phyloP scores from a whole-genome alignment of 2,888 invertebrate genomes.

The Platycheirus albimanus region DNA sequence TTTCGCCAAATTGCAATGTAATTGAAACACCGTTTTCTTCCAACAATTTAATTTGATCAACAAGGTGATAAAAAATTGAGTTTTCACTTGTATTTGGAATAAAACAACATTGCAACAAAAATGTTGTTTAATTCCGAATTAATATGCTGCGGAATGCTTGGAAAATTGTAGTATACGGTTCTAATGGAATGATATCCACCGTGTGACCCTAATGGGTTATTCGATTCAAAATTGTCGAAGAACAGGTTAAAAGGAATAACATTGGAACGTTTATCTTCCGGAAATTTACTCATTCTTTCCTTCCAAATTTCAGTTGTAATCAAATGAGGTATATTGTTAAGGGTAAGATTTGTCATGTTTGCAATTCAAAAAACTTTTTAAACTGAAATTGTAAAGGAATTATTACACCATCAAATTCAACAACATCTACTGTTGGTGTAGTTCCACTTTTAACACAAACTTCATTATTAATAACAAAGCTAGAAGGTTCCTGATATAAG shows the following conservation, averaged over 20 bases:
- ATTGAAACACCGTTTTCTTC: constrained; percentile 16
- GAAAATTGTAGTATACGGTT: constrained; percentile 24
- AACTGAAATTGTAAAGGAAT: constrained; percentile 2
- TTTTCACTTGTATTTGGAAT: constrained; percentile 30
- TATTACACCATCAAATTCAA: constrained; percentile 10
- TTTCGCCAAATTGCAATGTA: constrained; percentile 6
- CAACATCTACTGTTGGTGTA: constrained; percentile 1
- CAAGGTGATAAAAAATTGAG: constrained; percentile 12
- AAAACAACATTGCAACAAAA: constrained; percentile 38
- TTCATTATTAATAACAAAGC: constrained; percentile 5
- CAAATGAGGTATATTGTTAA: constrained; percentile 12
- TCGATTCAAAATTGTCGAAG: constrained; percentile 25
- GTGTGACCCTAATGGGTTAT: constrained; percentile 33
- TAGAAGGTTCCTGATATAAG: neutral
- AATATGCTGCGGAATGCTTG: constrained; percentile 16
- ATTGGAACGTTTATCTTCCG: neutral
- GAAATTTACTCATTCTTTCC: constrained; percentile 16
- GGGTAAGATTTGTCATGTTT: neutral
- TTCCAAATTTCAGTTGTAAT: constrained; percentile 23
- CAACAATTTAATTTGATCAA: constrained; percentile 2
- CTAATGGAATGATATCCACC: constrained; percentile 21
- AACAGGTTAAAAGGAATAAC: constrained; percentile 21
- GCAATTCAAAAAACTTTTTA: neutral
- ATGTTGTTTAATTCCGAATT: constrained; percentile 26
- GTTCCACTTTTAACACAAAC: neutral